Base-by-base conservation (phyloP, 2,797 vertebrate genomes). In the Gymnocypris eckloni region DNA sequence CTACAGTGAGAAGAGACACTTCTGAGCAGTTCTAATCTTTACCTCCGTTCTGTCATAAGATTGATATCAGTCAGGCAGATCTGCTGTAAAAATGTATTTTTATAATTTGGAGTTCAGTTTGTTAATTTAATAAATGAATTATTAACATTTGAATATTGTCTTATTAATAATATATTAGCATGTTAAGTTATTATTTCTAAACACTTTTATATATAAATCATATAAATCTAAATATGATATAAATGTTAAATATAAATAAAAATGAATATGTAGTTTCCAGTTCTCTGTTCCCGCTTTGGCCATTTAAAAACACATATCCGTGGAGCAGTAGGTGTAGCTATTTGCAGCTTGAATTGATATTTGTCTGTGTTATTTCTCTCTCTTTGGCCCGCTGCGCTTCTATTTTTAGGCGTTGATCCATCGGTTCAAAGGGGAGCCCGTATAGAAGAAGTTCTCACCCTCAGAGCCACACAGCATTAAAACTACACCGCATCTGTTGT, bases 351-450 rank as follows among this genome's bases (percentile, higher is more conserved):
- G 77, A 37, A 18, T 25, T 72, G 77, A 56, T 77, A 69, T 48
- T 22, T 9, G 48, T 43, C 3, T 39, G 48, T 25, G 9, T n/a
- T 69, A 12, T 76, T 54, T 56, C 18, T 43, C 28, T 13, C 76
- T 80, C 25, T 48, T 50, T 48, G 25, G 13, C n/a, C 77, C 6
- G 22, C 45, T 76, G 16, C 41, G 70, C 70, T 80, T 9, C 41
- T 85, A 71, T 85, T 79, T 82, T 82, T 82, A 85, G 86, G n/a
- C 9, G 15, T n/a, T 78, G 79, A 70, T 18, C 80, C 16, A 41
- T 78, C 83, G 25, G 41, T 83, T 64, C 79, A 82, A 76, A 82
- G 66, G 64, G 56, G 71, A 59, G 39, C 13, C 1, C 22, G 41
- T 59, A 15, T 67, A 50, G 33, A 71, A 71, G 50, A 78, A 56